phyloP scores from a whole-genome alignment of 2,113 vertebrate species.

The Brachypodius melanocephalos region DNA sequence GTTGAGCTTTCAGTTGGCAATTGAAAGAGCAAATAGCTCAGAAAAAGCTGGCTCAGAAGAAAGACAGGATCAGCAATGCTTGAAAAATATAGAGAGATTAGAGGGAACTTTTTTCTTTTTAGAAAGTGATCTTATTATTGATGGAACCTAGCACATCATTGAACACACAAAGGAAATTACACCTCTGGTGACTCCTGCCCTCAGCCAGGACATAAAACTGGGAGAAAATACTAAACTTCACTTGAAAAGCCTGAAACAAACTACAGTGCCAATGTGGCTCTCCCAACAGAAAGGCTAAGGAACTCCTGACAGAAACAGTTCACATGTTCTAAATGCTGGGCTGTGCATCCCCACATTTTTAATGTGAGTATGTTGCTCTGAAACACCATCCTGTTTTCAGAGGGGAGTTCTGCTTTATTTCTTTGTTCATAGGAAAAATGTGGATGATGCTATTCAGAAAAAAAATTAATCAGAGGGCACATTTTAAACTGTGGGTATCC shows the following conservation, averaged over 20 bases:
- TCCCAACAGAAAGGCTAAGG: background rate
- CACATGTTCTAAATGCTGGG: background rate
- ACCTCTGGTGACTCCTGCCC: background rate
- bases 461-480: background rate
- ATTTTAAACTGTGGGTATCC: background rate
- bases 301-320: background rate
- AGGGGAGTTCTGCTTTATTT: background rate
- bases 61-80: conserved; percentile 19
- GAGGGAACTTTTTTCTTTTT: background rate
- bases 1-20: background rate
- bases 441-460: background rate
- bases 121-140: background rate
- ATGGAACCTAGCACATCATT: background rate
- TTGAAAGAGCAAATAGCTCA: background rate
- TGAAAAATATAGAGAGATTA: conserved; percentile 15
- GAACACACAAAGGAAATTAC: background rate
- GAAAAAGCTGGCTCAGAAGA: conserved; percentile 14
- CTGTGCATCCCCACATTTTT: background rate
- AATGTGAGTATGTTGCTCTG: background rate
- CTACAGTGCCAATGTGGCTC: background rate
- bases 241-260: background rate
- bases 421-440: background rate
- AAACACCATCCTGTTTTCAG: background rate
- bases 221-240: background rate
- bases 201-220: background rate